These are phyloP conservation scores for Cryptops parisi DNA, from an alignment of 2,888 invertebrate species.

Conservation along the genomic window DNA sequence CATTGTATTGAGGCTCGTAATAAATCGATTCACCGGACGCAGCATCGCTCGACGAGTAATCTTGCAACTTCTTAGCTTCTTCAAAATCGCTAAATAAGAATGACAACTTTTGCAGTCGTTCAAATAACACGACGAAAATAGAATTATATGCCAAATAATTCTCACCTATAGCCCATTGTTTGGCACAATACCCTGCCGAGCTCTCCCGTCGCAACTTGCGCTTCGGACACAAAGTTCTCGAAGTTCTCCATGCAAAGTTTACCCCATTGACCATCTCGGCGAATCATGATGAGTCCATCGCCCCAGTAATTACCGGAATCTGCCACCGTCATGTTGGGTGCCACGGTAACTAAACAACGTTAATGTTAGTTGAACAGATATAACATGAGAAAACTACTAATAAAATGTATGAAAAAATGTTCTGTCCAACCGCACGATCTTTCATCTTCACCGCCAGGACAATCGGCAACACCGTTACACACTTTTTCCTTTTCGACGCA, in stretches of 20 bases:
- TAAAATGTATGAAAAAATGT: no score
- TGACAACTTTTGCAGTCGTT: no score
- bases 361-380: background rate
- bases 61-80: conserved; percentile 7
- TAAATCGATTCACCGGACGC: background rate
- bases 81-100: conserved; percentile 6
- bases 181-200: conserved; percentile 4
- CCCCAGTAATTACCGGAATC: conserved; percentile 44
- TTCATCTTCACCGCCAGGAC: conserved; percentile 51
- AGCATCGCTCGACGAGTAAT: background rate
- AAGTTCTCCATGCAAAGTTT: conserved; percentile 57
- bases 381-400: background rate
- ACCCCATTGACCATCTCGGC: conserved; percentile 61
- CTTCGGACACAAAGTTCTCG: conserved; percentile 13
- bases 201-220: conserved; percentile 10
- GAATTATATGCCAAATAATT: background rate
- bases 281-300: conserved; percentile 52
- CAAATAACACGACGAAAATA: background rate
- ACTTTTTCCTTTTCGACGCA: conserved; percentile 50
- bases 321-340: conserved; percentile 41
- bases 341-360: conserved; percentile 40
- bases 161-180: conserved; percentile 8
- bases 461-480: conserved; percentile 44
- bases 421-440: conserved; percentile 47
- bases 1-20: conserved; percentile 1